Evolutionary conservation across 2,888 invertebrate genomes (phyloP).

Genomic region (Lymantria monacha): DNA sequence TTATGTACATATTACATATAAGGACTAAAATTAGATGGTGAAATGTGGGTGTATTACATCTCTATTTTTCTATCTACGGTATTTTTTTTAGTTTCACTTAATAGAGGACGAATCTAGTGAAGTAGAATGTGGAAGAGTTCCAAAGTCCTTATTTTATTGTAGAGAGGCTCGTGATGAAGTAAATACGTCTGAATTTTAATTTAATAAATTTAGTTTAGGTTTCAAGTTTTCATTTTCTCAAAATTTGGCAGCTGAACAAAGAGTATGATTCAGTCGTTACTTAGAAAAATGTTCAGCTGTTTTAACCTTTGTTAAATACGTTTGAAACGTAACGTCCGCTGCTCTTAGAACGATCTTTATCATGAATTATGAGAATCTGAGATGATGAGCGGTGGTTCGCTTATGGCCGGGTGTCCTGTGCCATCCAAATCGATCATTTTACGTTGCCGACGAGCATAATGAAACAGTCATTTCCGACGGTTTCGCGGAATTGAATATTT

Average conservation of each 20-base stretch:
- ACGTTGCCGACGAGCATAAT: constrained; percentile 71
- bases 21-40: no score
- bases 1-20: no score
- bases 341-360: constrained; percentile 56
- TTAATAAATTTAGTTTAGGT: no score
- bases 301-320: constrained; percentile 33
- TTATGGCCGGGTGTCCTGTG: constrained; percentile 40
- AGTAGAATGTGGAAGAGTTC: no score
- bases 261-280: constrained; percentile 35
- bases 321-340: constrained; percentile 29
- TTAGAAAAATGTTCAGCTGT: constrained; percentile 31
- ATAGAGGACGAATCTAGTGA: no score
- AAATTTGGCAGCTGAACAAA: constrained; percentile 24
- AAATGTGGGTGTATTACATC: no score
- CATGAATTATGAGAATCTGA: constrained; percentile 52
- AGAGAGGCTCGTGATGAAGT: no score
- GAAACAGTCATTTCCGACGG: constrained; percentile 71
- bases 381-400: constrained; percentile 23
- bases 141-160: no score
- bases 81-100: no score
- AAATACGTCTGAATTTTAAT: no score
- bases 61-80: no score
- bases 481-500: constrained; percentile 69
- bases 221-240: no score
- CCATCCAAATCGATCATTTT: constrained; percentile 69